Percentiles rank a stretch among this genome's conserved stretches.
Conservation (phyloP, 2,888 invertebrate genomes). For the Agrilus biguttatus region DNA sequence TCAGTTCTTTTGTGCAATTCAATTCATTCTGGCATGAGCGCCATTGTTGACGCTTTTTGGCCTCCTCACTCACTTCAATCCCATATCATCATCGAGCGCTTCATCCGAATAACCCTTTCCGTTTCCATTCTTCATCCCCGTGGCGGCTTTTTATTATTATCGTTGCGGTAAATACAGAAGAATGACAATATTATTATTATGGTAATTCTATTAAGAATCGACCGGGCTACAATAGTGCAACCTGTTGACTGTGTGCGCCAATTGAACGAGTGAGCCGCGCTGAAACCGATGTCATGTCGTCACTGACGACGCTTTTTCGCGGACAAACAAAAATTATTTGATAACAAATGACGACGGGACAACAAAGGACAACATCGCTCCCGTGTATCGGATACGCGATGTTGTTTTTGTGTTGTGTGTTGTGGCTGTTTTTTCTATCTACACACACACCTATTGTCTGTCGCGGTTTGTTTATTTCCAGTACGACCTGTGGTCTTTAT, state of each 20-base stretch:
- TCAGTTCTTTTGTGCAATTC: slow-evolving; percentile 21
- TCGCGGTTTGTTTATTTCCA: too few species aligned
- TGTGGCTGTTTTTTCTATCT: too few species aligned
- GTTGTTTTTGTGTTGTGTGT: too few species aligned
- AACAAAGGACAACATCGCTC: slow-evolving; percentile 18
- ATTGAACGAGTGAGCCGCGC: not conserved
- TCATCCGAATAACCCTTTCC: slow-evolving; percentile 25
- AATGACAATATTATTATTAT: slow-evolving; percentile 33
- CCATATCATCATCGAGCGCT: slow-evolving; percentile 6
- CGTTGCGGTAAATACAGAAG: slow-evolving; percentile 29
- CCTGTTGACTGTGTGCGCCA: slow-evolving; percentile 24
- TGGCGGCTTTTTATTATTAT: too few species aligned
- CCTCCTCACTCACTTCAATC: too few species aligned
- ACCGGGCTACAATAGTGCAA: slow-evolving; percentile 27
- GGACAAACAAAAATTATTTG: slow-evolving; percentile 31
- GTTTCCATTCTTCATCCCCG: too few species aligned
- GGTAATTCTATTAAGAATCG: slow-evolving; percentile 33
- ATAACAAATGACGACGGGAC: slow-evolving; percentile 28
- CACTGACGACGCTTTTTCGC: slow-evolving; percentile 18
- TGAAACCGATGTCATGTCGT: not conserved
- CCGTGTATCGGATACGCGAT: too few species aligned
- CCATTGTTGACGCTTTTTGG: slow-evolving; percentile 17
- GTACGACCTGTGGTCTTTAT: too few species aligned
- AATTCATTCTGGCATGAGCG: slow-evolving; percentile 28
- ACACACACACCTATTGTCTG: too few species aligned